A percentile compares a stretch with the other conserved stretches of the same genome.
Evolutionary conservation across 2,797 vertebrate genomes (phyloP).

Genomic region (Liparis tanakae): DNA sequence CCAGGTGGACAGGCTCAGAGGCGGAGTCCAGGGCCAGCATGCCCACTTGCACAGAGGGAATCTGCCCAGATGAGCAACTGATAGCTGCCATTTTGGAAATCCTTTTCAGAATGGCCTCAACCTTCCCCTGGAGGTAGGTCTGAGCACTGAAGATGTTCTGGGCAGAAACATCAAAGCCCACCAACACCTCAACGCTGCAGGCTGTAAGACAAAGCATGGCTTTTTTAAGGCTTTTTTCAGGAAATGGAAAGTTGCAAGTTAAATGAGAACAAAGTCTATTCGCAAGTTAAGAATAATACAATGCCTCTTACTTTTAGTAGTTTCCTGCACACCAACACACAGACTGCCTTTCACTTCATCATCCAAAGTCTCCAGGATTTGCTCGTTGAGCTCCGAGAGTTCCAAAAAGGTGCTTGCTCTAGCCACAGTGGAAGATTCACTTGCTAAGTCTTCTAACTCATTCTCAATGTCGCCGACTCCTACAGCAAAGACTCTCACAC

Average conservation of each 20-base stretch:
- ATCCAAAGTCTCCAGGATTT: constrained; percentile 88
- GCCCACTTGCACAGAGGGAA: constrained; percentile 86
- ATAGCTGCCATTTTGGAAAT: constrained; percentile 88
- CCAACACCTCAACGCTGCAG: constrained; percentile 91
- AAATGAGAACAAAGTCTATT: neutral
- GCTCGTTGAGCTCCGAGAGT: constrained; percentile 92
- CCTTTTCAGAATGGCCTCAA: constrained; percentile 86
- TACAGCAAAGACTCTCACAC: constrained; percentile 89
- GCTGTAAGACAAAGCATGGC: constrained; percentile 75
- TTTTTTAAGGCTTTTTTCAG: neutral
- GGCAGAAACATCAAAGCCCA: constrained; percentile 92
- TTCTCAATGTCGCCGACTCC: constrained; percentile 86
- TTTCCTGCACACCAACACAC: constrained; percentile 74
- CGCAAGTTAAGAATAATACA: neutral
- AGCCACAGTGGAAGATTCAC: constrained; percentile 85
- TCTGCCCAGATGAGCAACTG: constrained; percentile 88
- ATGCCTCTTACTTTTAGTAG: constrained; percentile 80
- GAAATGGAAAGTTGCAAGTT: neutral
- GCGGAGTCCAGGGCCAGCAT: constrained; percentile 85
- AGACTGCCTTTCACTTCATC: constrained; percentile 87
- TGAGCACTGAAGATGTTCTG: constrained; percentile 89
- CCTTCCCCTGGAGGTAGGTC: constrained; percentile 86
- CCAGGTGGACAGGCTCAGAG: constrained; percentile 84
- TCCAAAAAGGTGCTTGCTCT: constrained; percentile 80
- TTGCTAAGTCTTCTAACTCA: constrained; percentile 88